Evolutionary conservation across 2,797 vertebrate genomes (phyloP).

Genomic region (Esox lucius): DNA sequence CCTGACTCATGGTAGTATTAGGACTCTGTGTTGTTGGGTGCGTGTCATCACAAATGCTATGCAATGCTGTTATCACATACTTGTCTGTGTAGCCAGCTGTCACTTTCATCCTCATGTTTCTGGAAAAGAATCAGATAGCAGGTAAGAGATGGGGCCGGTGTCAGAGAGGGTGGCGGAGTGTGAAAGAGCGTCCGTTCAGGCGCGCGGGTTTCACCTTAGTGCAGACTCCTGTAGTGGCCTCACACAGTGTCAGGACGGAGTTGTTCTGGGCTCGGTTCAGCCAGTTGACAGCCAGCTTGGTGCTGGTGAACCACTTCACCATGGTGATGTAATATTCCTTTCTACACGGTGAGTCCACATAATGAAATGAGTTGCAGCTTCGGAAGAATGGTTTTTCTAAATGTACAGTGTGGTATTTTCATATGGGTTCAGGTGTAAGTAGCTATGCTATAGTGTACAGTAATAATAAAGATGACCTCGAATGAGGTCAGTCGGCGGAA

Average conservation of each 20-base stretch:
- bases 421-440: no score
- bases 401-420: no score
- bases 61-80: constrained; percentile 63
- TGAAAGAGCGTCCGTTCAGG: neutral
- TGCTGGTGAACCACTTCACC: constrained; percentile 98
- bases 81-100: constrained; percentile 96
- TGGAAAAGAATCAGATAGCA: constrained; percentile 59
- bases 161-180: neutral
- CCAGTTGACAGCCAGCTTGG: constrained; percentile 97
- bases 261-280: constrained; percentile 96
- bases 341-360: constrained; percentile 39
- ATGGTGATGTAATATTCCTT: constrained; percentile 96
- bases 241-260: constrained; percentile 94
- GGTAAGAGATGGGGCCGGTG: neutral
- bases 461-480: neutral
- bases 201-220: constrained; percentile 81
- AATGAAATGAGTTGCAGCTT: neutral
- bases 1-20: neutral
- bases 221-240: constrained; percentile 94
- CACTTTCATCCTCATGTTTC: constrained; percentile 98
- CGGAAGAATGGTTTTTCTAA: no score
- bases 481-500: constrained; percentile 1
- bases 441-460: neutral
- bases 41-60: neutral
- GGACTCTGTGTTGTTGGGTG: neutral